phyloP scores from a whole-genome alignment of 2,888 invertebrate genomes.

The Epiblema foenella region DNA sequence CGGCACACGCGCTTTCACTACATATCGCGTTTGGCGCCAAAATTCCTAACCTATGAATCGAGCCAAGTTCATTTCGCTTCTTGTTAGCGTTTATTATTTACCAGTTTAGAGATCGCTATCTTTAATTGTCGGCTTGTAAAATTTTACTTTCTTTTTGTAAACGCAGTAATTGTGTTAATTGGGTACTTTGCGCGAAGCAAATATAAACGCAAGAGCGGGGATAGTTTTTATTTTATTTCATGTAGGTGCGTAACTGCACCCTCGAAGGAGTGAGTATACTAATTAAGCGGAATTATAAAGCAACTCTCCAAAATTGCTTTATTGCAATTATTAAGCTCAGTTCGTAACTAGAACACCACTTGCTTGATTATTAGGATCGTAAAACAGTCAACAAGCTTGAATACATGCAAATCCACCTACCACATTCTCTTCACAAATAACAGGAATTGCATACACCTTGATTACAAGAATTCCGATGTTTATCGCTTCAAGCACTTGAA shows the following conservation, averaged over 20 bases:
- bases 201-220: slow-evolving; percentile 1
- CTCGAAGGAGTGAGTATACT: too few relatives aligned
- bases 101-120: slow-evolving; percentile 40
- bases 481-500: slow-evolving; percentile 40
- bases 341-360: not conserved
- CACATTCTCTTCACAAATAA: slow-evolving; percentile 33
- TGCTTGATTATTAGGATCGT: not conserved
- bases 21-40: slow-evolving; percentile 70
- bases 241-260: too few relatives aligned
- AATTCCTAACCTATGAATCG: slow-evolving; percentile 70
- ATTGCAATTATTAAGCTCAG: too few relatives aligned
- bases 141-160: slow-evolving; percentile 38
- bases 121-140: slow-evolving; percentile 31
- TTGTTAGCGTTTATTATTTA: slow-evolving; percentile 42
- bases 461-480: slow-evolving; percentile 42
- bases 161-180: slow-evolving; percentile 38
- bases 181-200: slow-evolving; percentile 16
- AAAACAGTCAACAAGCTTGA: slow-evolving; percentile 8
- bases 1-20: slow-evolving; percentile 71
- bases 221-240: not conserved
- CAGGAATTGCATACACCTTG: slow-evolving; percentile 39
- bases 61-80: slow-evolving; percentile 49
- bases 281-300: too few relatives aligned
- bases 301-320: not conserved
- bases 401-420: slow-evolving; percentile 19